Evolutionary conservation across 2,888 invertebrate genomes (phyloP), one percentile per base, ranked within the genome.

Genomic region (Frankliniella intonsa): DNA sequence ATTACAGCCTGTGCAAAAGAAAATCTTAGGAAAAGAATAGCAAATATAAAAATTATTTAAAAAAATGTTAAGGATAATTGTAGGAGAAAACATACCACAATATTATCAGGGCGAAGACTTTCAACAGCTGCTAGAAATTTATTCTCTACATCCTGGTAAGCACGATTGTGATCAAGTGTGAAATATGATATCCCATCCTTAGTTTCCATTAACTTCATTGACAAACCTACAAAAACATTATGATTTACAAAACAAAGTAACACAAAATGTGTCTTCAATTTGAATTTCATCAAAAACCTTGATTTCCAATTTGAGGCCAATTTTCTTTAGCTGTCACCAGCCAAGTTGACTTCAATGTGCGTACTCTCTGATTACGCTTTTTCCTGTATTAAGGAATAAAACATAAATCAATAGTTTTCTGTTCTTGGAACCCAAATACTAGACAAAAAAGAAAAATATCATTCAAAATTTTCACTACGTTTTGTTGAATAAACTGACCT

Each of bases 41-140:
- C 22, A 65, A 81, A 22, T 3, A 22, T 5, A 22, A 27, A 80
- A 62, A 51, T n/a, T n/a, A n/a, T n/a, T n/a, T n/a, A n/a, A n/a
- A 25, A 22, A 76, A 38, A 27, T 27, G 10, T 14, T 76, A 12
- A 22, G 22, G 10, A 81, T 76, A 81, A 80, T 27, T 76, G 11
- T 3, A 81, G 27, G 49, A 55, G 50, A 79, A 81, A 55, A 86
- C 89, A 87, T 86, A 92, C 93, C 84, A 94, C 91, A 84, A 96
- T 92, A 86, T 93, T 93, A 85, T 95, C 93, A 0, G 94, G 94
- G 87, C 95, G 92, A 81, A 93, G 90, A 84, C 93, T 93, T 86
- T 95, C 94, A 5, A 95, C 93, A 62, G 95, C 95, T 84, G 93
- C 91, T 81, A 94, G 89, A 88, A 96, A 96, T 87, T 91, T 90